Evolutionary conservation across 1,140 invertebrate genomes (phyloP).

Genomic region (Laupala kohalensis): DNA sequence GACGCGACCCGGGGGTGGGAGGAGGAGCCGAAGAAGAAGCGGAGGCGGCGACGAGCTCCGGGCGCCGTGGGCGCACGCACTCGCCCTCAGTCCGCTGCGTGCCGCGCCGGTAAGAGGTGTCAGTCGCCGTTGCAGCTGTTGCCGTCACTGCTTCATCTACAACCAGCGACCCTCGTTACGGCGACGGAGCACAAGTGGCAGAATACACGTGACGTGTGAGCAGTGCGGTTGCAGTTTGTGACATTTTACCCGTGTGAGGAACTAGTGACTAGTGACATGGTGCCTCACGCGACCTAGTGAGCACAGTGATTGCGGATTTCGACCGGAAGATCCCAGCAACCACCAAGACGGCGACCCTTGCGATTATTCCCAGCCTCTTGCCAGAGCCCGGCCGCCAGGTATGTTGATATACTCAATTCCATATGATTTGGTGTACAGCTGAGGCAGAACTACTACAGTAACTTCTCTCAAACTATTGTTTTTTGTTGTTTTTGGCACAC

Average conservation of each 20-base stretch:
- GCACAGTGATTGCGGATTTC: background rate
- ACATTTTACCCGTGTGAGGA: background rate
- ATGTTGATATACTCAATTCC: too few species aligned
- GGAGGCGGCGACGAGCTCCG: background rate
- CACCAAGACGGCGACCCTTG: background rate
- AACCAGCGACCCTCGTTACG: background rate
- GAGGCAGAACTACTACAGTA: too few species aligned
- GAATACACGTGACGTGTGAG: background rate
- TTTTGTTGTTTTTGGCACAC: too few species aligned
- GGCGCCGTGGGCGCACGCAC: background rate
- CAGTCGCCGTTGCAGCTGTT: background rate
- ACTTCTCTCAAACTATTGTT: too few species aligned
- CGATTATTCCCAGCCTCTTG: background rate
- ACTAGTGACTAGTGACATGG: background rate
- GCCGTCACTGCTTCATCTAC: background rate
- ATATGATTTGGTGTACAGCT: too few species aligned
- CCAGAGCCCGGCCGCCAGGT: background rate
- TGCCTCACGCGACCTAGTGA: background rate
- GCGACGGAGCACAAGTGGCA: background rate
- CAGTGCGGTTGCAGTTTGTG: background rate
- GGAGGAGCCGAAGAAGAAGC: background rate
- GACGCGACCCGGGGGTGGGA: too few species aligned
- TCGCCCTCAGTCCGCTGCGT: background rate
- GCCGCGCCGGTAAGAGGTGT: background rate
- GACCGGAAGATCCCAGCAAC: background rate